A percentile compares a stretch with the other conserved stretches of the same genome.
Conservation (phyloP, 2,888 invertebrate genomes). For the Drosophila phalerata region DNA sequence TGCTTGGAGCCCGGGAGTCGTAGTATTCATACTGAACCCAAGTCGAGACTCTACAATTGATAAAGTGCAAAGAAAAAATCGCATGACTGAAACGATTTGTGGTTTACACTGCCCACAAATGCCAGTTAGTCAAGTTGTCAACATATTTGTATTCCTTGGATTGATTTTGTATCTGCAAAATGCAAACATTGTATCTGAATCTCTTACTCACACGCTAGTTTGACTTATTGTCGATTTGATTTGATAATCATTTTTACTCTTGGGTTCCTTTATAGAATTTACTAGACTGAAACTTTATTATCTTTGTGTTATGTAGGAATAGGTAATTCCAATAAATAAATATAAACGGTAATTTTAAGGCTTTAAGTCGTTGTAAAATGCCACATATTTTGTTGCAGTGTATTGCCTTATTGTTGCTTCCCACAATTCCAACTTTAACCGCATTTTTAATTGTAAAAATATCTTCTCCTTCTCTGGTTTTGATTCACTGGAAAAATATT, state of each 20-base stretch:
- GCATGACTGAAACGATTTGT: slow-evolving; percentile 79
- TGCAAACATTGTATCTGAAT: neutral
- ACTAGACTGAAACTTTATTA: too few species aligned
- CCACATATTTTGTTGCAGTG: slow-evolving; percentile 34
- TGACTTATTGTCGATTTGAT: neutral
- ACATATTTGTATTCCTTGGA: neutral
- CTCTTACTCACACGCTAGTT: neutral
- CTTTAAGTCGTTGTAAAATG: too few species aligned
- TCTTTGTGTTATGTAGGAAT: too few species aligned
- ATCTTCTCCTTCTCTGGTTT: slow-evolving; percentile 74
- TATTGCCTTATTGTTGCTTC: slow-evolving; percentile 42
- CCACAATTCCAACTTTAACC: slow-evolving; percentile 65
- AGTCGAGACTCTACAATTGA: slow-evolving; percentile 46
- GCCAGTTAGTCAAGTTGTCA: slow-evolving; percentile 6
- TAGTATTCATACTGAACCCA: neutral
- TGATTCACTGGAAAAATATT: slow-evolving; percentile 81
- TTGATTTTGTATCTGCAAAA: slow-evolving; percentile 20
- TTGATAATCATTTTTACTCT: neutral
- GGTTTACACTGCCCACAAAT: slow-evolving; percentile 48
- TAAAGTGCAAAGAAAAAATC: slow-evolving; percentile 64
- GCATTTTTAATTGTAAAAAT: slow-evolving; percentile 79
- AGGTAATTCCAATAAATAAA: neutral
- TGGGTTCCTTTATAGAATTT: too few species aligned
- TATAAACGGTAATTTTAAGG: neutral
- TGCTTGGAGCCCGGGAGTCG: slow-evolving; percentile 18